A percentile compares a stretch with the other conserved stretches of the same genome.
Conservation (phyloP, 2,113 vertebrate species). For the Trogon surrucura region DNA sequence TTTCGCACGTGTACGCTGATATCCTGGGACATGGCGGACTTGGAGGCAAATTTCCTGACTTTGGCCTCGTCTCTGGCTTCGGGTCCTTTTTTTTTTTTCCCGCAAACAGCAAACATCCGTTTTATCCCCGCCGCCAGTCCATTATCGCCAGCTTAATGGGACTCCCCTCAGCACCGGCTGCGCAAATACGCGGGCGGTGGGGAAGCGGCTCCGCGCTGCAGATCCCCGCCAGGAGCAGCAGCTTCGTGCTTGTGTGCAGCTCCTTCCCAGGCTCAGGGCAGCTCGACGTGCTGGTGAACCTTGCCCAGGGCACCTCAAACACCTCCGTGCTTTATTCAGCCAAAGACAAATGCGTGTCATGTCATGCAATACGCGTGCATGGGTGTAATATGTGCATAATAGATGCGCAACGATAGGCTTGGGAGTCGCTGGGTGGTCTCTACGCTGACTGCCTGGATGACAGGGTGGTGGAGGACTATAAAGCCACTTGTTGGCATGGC, state of each 20-base stretch:
- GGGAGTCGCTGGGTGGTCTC: neutral
- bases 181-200: neutral
- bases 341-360: rapidly evolving
- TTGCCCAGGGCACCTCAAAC: neutral
- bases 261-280: neutral
- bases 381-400: neutral
- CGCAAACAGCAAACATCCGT: neutral
- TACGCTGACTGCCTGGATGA: neutral
- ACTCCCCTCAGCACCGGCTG: neutral
- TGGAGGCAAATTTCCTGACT: neutral
- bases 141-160: neutral
- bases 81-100: neutral
- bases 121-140: neutral
- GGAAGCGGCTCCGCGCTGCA: neutral
- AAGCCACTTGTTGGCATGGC: neutral
- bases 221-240: neutral
- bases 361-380: rapidly evolving
- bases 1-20: rapidly evolving
- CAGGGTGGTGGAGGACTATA: neutral
- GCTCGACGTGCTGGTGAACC: rapidly evolving
- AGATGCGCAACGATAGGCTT: neutral
- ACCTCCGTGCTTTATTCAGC: neutral
- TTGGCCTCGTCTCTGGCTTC: neutral
- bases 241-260: neutral
- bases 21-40: neutral